Evolutionary conservation across 2,113 vertebrate species (phyloP).

Genomic region (Hippocampus comes): DNA sequence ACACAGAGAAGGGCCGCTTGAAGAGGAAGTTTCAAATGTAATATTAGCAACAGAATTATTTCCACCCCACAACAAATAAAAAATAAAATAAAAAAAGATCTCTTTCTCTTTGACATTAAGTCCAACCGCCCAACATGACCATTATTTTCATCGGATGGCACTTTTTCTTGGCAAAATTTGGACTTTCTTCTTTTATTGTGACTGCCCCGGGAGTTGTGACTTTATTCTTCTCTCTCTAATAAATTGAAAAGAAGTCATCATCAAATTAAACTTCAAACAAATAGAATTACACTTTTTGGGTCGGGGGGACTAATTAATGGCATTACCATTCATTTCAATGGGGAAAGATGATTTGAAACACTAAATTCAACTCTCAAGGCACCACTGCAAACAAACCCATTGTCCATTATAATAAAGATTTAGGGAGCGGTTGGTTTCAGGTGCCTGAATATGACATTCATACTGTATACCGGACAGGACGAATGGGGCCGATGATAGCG

Average conservation of each 20-base stretch:
- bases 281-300: too few relatives aligned
- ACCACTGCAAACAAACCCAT: not conserved
- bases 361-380: not conserved
- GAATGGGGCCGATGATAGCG: not conserved
- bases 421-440: not conserved
- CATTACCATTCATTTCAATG: not conserved
- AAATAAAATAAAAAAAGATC: not conserved
- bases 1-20: conserved; percentile 40
- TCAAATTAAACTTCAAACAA: too few relatives aligned
- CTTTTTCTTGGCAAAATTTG: too few relatives aligned
- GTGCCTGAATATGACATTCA: not conserved
- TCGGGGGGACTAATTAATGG: too few relatives aligned
- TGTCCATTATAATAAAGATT: not conserved
- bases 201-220: too few relatives aligned
- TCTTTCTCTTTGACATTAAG: too few relatives aligned
- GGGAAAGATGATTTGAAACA: not conserved
- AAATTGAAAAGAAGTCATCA: too few relatives aligned
- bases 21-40: conserved; percentile 24
- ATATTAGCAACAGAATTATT: too few relatives aligned
- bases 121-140: too few relatives aligned
- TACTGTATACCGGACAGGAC: not conserved
- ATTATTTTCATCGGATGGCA: too few relatives aligned
- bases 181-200: too few relatives aligned
- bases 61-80: not conserved
- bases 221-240: too few relatives aligned